Percentiles rank a stretch among this genome's conserved stretches.
These are phyloP conservation scores for Calosoma granatense DNA, from an alignment of 1,140 invertebrate species.

Conservation along the genomic window DNA sequence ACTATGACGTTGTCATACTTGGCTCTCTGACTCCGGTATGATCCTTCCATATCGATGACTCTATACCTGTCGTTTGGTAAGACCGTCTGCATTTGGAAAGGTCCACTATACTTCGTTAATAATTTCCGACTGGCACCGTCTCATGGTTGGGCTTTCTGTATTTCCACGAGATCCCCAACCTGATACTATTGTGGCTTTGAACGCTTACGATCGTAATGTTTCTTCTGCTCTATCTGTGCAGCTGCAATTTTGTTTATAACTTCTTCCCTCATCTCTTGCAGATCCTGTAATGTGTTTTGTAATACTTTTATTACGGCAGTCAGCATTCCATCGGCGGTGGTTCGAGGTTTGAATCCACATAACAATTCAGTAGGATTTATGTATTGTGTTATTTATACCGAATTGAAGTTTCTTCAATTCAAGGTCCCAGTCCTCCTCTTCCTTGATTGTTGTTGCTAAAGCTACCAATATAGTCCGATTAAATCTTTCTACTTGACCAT, in stretches of 20 bases:
- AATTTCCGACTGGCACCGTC: not conserved
- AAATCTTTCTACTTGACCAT: no score
- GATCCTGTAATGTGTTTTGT: no score
- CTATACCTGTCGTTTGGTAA: not conserved
- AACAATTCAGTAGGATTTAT: not conserved
- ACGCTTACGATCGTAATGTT: no score
- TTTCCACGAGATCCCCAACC: not conserved
- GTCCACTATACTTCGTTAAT: not conserved
- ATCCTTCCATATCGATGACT: not conserved
- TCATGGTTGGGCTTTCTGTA: not conserved
- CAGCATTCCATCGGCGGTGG: not conserved
- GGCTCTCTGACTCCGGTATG: no score
- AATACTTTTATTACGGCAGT: not conserved
- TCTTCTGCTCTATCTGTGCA: no score
- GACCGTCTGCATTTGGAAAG: not conserved
- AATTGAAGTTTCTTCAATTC: not conserved
- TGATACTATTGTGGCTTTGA: not conserved
- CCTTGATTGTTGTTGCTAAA: slow-evolving; percentile 23
- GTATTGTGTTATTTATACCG: not conserved
- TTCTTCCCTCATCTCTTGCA: no score
- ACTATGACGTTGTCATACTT: no score
- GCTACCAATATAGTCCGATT: no score
- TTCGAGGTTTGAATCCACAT: not conserved
- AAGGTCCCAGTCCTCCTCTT: no score
- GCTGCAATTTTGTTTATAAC: no score